Conservation (phyloP, 1,140 invertebrate genomes). For the Doryteuthis pealeii region DNA sequence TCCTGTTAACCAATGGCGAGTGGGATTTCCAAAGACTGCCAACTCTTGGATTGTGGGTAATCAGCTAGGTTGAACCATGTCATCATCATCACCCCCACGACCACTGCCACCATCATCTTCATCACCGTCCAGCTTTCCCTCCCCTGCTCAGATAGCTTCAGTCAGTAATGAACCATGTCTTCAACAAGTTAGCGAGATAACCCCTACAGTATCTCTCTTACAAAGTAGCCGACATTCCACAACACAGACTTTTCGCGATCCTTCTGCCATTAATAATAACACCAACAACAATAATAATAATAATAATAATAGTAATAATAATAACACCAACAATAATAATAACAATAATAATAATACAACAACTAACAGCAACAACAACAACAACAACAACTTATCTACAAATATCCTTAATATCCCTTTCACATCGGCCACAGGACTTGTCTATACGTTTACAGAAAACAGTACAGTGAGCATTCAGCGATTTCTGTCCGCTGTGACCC, state of each 20-base stretch:
- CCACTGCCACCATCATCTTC: background rate
- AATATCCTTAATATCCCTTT: background rate
- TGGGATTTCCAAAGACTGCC: background rate
- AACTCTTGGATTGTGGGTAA: conserved; percentile 3
- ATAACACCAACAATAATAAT: too few relatives aligned
- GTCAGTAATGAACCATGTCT: background rate
- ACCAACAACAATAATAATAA: background rate
- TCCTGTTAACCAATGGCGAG: conserved; percentile 5
- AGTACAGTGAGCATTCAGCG: background rate
- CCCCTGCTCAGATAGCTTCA: background rate
- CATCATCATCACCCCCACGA: background rate
- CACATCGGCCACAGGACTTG: background rate
- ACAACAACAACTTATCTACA: background rate
- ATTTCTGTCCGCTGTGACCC: background rate
- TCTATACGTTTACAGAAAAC: background rate
- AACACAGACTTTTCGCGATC: background rate
- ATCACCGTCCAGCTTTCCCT: background rate
- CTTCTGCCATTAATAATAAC: background rate
- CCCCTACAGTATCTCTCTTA: background rate
- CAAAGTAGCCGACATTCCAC: background rate
- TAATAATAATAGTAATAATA: too few relatives aligned
- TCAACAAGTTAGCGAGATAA: background rate
- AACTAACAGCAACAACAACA: too few relatives aligned
- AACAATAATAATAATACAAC: too few relatives aligned
- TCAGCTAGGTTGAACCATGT: conserved; percentile 9